Evolutionary conservation across 2,797 vertebrate genomes (phyloP), one percentile per base, ranked within the genome.

Genomic region (Australoheros facetus): DNA sequence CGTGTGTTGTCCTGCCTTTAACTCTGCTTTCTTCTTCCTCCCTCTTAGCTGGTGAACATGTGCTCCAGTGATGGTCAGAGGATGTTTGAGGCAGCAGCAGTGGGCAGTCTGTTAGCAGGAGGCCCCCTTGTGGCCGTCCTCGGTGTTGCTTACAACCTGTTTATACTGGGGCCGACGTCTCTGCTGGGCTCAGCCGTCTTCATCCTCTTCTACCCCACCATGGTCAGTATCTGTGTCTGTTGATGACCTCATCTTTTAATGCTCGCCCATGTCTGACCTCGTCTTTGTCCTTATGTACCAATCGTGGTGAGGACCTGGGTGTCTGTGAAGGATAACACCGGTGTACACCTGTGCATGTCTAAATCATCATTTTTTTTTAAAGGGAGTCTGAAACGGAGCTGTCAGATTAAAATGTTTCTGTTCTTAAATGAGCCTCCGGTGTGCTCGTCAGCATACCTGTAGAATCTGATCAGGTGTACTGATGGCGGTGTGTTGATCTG

Each of bases 201-300:
- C 90, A 96, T 98, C 84, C 96, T 98, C 56, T 98, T 98, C 94
- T 98, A 98, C 77, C 97, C 97, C n/a, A 94, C 97, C 12, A 97
- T 98, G 97, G 97, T 98, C 89, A 96, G 96, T 90, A 83, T 7
- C 39, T 53, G 42, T 48, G 45, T 48, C 14, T 17, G 12, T 16
- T 7, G 14, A 48, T 48, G 45, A 14, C 45, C 14, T 48, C 45
- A 4, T 48, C 45, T 48, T 14, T 42, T 64, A 64, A 26, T 45
- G 6, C 21, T 11, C 12, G 58, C 58, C 2, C 6, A 5, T 0
- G n/a, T 39, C 58, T 7, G 11, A 60, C 0, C 13, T 5, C 34
- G 57, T 59, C 11, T 37, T 59, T 59, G n/a, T 37, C 7, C 34
- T 60, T 30, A 39, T 21, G 11, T 32, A 7, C 32, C 42, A 13